Evolutionary conservation across 2,113 vertebrate genomes (phyloP).

Genomic region (Alouatta palliata): DNA sequence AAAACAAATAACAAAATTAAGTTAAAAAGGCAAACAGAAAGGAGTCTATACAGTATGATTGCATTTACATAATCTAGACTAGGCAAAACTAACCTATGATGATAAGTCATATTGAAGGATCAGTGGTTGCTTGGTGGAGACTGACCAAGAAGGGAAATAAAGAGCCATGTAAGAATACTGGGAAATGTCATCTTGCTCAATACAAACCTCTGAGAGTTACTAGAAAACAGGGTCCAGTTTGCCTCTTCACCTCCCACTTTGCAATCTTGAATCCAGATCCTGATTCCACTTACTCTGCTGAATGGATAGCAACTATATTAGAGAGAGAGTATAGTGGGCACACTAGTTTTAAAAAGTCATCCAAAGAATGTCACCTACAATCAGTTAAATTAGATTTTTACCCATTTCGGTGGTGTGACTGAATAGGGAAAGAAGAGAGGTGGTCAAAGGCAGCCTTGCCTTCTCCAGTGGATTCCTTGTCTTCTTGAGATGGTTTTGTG

Average conservation of each 20-base stretch:
- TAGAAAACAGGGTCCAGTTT: background rate
- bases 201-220: background rate
- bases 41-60: background rate
- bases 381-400: background rate
- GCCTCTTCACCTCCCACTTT: background rate
- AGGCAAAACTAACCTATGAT: background rate
- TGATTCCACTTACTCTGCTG: background rate
- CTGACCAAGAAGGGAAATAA: background rate
- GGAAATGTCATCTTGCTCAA: background rate
- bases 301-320: background rate
- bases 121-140: background rate
- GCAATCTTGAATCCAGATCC: background rate
- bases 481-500: background rate
- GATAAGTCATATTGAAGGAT: background rate
- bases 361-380: background rate
- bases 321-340: background rate
- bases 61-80: background rate
- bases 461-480: background rate
- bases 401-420: background rate
- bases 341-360: background rate
- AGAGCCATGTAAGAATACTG: background rate
- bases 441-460: background rate
- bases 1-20: too few species aligned
- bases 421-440: background rate
- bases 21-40: too few species aligned